Conservation (phyloP, 2,797 vertebrate genomes). For the Bovichtus variegatus region DNA sequence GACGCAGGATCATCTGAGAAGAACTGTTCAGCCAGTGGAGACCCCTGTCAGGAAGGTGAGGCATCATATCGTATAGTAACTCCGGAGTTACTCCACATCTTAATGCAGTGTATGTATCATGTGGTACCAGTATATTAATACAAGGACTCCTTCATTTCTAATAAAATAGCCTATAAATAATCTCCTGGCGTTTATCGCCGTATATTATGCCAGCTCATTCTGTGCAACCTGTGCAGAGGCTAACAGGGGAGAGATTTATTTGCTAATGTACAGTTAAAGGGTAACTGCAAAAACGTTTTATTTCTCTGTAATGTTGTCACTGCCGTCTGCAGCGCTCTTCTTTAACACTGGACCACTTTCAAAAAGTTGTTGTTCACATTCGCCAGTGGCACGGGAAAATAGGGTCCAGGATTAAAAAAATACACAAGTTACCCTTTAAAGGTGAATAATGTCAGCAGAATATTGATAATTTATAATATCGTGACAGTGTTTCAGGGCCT, state of each 20-base stretch:
- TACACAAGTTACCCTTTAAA: too few relatives aligned
- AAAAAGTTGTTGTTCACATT: too few relatives aligned
- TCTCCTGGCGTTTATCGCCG: not conserved
- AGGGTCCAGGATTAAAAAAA: too few relatives aligned
- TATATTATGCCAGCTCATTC: slow-evolving; percentile 17
- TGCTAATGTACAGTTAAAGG: slow-evolving; percentile 8
- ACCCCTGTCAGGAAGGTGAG: slow-evolving; percentile 82
- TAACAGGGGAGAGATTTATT: slow-evolving; percentile 18
- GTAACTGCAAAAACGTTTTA: too few relatives aligned
- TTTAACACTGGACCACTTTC: too few relatives aligned
- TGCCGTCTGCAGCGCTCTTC: too few relatives aligned
- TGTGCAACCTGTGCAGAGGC: not conserved
- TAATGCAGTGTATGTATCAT: not conserved
- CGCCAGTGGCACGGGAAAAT: too few relatives aligned
- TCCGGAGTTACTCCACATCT: not conserved
- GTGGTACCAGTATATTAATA: not conserved
- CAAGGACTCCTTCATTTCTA: slow-evolving; percentile 2
- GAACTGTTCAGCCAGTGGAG: slow-evolving; percentile 80
- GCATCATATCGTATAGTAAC: not conserved
- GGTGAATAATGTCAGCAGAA: slow-evolving; percentile 34
- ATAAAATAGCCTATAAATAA: slow-evolving; percentile 1
- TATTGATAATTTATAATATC: too few relatives aligned
- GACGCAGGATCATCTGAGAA: slow-evolving; percentile 19
- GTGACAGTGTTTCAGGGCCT: not conserved
- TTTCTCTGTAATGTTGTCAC: too few relatives aligned